Conservation (phyloP, 2,113 vertebrate species). For the Chloroceryle aenea region DNA sequence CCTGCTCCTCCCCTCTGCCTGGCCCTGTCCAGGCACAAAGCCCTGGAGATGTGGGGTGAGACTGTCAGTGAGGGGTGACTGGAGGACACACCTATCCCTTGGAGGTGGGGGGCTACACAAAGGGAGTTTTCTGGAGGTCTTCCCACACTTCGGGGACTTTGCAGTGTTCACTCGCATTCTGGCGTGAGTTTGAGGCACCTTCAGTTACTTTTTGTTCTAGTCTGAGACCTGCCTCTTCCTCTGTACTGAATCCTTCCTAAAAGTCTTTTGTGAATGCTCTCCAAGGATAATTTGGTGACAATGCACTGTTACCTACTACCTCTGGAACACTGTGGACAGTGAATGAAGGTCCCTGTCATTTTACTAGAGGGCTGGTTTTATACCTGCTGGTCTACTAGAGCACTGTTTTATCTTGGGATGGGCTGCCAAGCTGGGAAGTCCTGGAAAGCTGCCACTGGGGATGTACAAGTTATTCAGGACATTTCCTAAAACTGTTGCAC, state of each 20-base stretch:
- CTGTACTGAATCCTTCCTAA: neutral
- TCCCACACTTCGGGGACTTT: neutral
- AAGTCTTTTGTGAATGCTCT: neutral
- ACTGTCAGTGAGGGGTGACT: accelerated
- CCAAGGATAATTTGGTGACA: neutral
- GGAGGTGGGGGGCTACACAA: neutral
- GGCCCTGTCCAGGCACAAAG: accelerated
- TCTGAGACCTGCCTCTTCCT: neutral
- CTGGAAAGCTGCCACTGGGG: neutral
- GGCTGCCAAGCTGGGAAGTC: neutral
- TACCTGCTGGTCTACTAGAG: neutral
- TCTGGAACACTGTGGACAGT: neutral
- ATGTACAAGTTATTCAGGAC: neutral
- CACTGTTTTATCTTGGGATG: neutral
- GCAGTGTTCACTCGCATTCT: neutral
- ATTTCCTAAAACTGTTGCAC: neutral
- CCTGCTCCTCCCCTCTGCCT: neutral
- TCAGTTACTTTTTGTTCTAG: neutral
- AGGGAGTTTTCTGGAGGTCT: neutral
- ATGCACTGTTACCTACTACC: neutral
- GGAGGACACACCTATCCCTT: neutral
- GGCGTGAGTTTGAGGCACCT: neutral
- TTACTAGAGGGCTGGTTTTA: neutral
- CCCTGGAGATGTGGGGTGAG: neutral
- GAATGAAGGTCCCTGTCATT: neutral